Evolutionary conservation across 2,113 vertebrate species (phyloP), one percentile per base, ranked within the genome.

Genomic region (Dissostichus mawsoni): DNA sequence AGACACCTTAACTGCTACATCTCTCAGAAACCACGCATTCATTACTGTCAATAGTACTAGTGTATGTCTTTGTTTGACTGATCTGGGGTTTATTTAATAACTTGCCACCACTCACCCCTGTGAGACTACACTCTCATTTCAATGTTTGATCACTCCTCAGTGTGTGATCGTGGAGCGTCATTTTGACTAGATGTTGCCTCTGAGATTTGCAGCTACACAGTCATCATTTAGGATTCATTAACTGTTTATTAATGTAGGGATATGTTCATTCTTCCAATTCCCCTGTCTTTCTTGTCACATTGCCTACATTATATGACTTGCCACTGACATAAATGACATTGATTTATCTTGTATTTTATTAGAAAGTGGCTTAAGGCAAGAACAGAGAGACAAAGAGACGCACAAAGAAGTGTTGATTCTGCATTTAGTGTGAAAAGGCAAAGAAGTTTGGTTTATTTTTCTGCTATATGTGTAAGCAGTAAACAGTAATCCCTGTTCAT

Each of bases 221-320:
- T 56, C n/a, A 17, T 51, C 57, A 25, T 47, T 44, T n/a, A 36
- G n/a, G n/a, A 14, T 56, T 78, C 62, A 66, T 17, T 65, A 65
- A 33, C 8, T 44, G 44, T 78, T 71, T 11, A 57, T 69, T 77
- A 73, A 64, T 29, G 16, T 29, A 67, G 50, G 12, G 3, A 57
- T 0, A 0, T 63, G 29, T 52, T 80, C 56, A 74, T 63, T 20
- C 55, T 29, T 72, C 69, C 36, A 45, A 87, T 80, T 77, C 57
- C 62, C 67, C 12, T 23, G 23, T 53, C 52, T 57, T 53, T 57
- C 3, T 23, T 52, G 57, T 75, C 50, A 65, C 50, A 48, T 71
- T 58, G 55, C 56, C 68, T 29, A 18, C n/a, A 67, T 80, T 53
- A 59, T 64, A 74, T 84, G 53, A 25, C 10, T 62, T 69, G 57